Conservation (phyloP, 2,113 vertebrate genomes). For the Caracal caracal region DNA sequence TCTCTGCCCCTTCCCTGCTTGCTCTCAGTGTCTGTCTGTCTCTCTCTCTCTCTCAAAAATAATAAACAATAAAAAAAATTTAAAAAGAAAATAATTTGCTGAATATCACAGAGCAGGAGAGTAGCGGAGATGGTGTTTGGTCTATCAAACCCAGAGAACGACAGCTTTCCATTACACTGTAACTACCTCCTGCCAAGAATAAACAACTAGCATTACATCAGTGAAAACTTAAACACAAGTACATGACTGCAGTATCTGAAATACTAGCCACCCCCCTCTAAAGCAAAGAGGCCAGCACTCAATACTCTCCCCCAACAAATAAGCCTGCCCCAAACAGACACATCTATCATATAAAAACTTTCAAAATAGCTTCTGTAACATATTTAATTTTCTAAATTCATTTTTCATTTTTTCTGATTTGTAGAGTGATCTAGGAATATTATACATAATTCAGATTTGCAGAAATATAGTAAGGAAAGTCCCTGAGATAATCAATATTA, state of each 20-base stretch:
- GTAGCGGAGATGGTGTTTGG: not conserved
- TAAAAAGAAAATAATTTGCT: not conserved
- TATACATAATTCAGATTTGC: not conserved
- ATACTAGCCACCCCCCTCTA: not conserved
- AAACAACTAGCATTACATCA: not conserved
- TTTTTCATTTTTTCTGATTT: slow-evolving; percentile 10
- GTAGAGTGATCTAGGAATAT: not conserved
- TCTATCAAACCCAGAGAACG: not conserved
- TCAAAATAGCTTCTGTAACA: not conserved
- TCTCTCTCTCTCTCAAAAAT: no score
- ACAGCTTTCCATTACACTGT: not conserved
- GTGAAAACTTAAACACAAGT: not conserved
- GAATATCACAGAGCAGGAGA: not conserved
- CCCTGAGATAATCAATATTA: not conserved
- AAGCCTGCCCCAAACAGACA: not conserved
- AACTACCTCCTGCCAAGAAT: not conserved
- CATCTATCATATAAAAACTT: not conserved
- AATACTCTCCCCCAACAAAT: not conserved
- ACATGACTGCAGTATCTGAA: not conserved
- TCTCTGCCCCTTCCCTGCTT: no score
- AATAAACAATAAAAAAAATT: no score
- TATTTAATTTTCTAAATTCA: not conserved
- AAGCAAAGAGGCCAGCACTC: not conserved
- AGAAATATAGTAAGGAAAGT: not conserved
- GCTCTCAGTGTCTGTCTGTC: no score